Evolutionary conservation across 2,113 vertebrate species (phyloP).

Genomic region (Grammomys dolichurus): DNA sequence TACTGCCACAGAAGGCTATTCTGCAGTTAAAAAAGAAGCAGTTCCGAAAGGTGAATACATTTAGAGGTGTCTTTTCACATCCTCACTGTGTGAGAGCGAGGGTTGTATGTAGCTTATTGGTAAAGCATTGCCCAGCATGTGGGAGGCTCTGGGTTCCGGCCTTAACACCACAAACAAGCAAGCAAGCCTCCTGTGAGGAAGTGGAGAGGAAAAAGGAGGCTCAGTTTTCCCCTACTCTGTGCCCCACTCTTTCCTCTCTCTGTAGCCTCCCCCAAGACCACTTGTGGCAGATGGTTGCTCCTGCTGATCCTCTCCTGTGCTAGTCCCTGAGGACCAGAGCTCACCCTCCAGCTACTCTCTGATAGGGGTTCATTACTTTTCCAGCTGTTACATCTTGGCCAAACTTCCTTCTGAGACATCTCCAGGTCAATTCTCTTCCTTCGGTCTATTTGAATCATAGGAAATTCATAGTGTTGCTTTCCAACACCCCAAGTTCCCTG

Average conservation of each 20-base stretch:
- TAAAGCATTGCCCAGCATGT: background rate
- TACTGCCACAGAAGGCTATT: background rate
- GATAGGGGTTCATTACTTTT: background rate
- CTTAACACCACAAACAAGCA: background rate
- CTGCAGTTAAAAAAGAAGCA: background rate
- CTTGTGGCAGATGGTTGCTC: background rate
- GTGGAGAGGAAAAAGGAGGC: background rate
- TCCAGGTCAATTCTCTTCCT: constrained; percentile 3
- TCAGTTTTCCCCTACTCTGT: background rate
- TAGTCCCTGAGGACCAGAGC: background rate
- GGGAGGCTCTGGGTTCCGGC: background rate
- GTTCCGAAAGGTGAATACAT: background rate
- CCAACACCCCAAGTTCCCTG: background rate
- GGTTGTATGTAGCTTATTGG: background rate
- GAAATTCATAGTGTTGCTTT: background rate
- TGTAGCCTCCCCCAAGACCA: background rate
- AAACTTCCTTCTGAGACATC: background rate
- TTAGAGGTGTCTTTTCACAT: background rate
- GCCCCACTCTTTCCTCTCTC: background rate
- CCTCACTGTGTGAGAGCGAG: background rate
- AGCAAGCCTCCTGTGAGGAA: background rate
- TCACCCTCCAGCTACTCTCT: background rate
- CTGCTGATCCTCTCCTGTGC: background rate
- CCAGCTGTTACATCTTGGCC: background rate
- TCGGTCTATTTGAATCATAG: background rate